Percentiles rank a stretch among this genome's conserved stretches.
Evolutionary conservation across 2,113 vertebrate species (phyloP).

Genomic region (Perca flavescens): DNA sequence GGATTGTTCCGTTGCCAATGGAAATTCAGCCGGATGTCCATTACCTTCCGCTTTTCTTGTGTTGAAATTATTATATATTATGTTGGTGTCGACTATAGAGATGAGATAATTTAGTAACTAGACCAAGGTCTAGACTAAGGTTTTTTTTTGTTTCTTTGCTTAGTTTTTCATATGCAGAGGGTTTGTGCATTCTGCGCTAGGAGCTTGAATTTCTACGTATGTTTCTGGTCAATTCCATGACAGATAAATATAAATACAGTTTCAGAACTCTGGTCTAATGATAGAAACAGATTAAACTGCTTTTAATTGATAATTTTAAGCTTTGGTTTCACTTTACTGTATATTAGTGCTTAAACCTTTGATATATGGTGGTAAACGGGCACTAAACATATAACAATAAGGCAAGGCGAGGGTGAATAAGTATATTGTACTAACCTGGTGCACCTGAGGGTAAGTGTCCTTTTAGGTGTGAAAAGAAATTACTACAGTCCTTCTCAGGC

Average conservation of each 20-base stretch:
- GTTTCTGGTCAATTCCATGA: neutral
- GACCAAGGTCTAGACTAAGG: neutral
- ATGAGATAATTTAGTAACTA: neutral
- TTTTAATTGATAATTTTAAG: neutral
- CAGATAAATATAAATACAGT: neutral
- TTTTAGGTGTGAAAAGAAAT: rapidly evolving
- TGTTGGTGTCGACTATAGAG: neutral
- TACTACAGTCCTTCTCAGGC: neutral
- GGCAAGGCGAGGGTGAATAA: neutral
- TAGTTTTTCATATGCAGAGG: neutral
- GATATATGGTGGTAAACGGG: neutral
- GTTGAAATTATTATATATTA: too few relatives aligned
- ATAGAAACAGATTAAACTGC: neutral
- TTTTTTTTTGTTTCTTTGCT: neutral
- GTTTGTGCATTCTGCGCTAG: neutral
- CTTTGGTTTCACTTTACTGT: neutral
- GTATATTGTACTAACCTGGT: conserved; percentile 49
- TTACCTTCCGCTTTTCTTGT: too few relatives aligned
- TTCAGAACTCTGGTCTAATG: neutral
- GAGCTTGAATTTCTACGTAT: neutral
- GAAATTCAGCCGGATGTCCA: too few relatives aligned
- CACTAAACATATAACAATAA: neutral
- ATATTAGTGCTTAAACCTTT: neutral
- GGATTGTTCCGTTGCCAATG: too few relatives aligned
- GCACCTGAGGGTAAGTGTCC: rapidly evolving